phyloP scores from a whole-genome alignment of 2,113 vertebrate species.

The Pelodiscus sinensis region DNA sequence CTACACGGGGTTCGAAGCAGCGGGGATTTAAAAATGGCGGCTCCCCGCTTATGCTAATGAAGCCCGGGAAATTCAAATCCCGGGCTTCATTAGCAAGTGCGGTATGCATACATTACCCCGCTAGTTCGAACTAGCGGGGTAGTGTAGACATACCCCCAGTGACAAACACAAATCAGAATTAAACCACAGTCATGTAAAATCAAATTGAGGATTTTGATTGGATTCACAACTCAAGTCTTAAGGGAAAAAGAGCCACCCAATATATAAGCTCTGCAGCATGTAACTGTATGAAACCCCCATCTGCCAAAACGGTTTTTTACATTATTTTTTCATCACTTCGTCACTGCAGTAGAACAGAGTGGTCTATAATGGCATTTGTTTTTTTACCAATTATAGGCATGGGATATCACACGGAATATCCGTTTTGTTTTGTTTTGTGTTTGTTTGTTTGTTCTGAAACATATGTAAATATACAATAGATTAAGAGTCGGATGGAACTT shows the following conservation, averaged over 20 bases:
- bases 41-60: too few species aligned
- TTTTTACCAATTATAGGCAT: neutral
- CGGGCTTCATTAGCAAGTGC: too few species aligned
- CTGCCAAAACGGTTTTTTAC: neutral
- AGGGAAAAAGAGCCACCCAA: slow-evolving; percentile 35
- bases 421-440: neutral
- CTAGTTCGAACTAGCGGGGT: too few species aligned
- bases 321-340: neutral
- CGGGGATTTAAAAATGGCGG: too few species aligned
- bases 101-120: too few species aligned
- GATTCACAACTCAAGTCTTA: neutral
- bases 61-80: too few species aligned
- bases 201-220: slow-evolving; percentile 18
- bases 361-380: neutral
- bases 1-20: too few species aligned
- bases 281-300: neutral
- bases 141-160: too few species aligned
- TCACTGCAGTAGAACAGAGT: neutral
- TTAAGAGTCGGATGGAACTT: neutral
- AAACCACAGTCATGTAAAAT: slow-evolving; percentile 43
- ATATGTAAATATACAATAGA: slow-evolving; percentile 37
- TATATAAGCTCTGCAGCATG: slow-evolving; percentile 13
- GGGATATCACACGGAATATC: slow-evolving; percentile 41
- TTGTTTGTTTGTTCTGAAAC: too few species aligned
- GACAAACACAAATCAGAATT: slow-evolving; percentile 52